Evolutionary conservation across 2,888 invertebrate genomes (phyloP).

Genomic region (Ceriagrion tenellum): DNA sequence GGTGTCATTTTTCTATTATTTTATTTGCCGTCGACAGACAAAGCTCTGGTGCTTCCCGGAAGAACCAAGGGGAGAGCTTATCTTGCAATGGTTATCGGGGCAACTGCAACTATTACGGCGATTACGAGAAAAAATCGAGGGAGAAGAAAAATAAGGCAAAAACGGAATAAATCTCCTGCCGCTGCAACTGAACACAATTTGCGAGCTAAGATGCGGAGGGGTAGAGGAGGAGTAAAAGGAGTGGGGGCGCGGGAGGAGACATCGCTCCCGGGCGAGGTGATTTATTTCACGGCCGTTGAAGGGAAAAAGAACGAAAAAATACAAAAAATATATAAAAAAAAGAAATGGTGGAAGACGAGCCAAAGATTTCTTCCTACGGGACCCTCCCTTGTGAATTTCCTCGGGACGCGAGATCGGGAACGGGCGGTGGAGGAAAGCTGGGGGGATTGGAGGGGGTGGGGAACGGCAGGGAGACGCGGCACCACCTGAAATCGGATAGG

Average conservation of each 20-base stretch:
- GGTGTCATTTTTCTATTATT: too few relatives aligned
- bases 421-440: background rate
- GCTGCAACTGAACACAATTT: background rate
- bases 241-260: background rate
- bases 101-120: background rate
- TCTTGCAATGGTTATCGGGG: background rate
- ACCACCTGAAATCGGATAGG: background rate
- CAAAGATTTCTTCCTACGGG: background rate
- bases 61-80: background rate
- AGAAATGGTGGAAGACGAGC: background rate
- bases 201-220: background rate
- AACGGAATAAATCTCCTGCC: background rate
- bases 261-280: background rate
- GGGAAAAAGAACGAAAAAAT: background rate
- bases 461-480: background rate
- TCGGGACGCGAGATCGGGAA: background rate
- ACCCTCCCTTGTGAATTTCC: background rate
- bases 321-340: background rate
- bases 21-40: background rate
- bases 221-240: background rate
- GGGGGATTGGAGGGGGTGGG: background rate
- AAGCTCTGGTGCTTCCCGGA: background rate
- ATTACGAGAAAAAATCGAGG: background rate
- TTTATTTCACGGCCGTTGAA: background rate
- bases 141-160: background rate